phyloP scores from a whole-genome alignment of 2,888 invertebrate species.

The Willowsia nigromaculata region DNA sequence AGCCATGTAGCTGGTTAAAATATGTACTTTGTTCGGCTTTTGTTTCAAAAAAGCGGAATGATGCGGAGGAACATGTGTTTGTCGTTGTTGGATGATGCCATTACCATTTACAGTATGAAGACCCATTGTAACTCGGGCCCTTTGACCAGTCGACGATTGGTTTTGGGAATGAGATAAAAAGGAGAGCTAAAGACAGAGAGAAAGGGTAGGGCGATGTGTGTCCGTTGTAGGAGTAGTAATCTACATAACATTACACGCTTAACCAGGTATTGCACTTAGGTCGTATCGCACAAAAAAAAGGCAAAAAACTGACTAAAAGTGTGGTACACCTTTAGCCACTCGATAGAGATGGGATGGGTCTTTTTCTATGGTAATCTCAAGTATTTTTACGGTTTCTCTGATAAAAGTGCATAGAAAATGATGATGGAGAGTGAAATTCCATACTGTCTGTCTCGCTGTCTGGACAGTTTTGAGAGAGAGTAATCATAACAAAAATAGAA shows the following conservation, averaged over 20 bases:
- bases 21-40: neutral
- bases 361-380: conserved; percentile 23
- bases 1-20: neutral
- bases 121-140: neutral
- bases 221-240: conserved; percentile 46
- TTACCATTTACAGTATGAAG: neutral
- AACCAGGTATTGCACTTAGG: conserved; percentile 67
- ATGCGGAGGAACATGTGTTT: conserved; percentile 33
- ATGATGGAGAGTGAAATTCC: neutral
- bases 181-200: neutral
- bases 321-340: neutral
- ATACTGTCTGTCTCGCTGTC: conserved; percentile 29
- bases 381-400: conserved; percentile 35
- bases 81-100: conserved; percentile 27
- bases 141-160: conserved; percentile 35
- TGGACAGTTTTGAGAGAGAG: neutral
- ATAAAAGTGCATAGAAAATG: neutral
- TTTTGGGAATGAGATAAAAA: conserved; percentile 11
- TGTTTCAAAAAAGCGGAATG: neutral
- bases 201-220: neutral
- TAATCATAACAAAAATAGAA: neutral
- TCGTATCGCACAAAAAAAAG: conserved; percentile 24
- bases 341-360: neutral
- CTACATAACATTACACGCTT: conserved; percentile 25
- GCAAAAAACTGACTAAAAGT: neutral